phyloP scores from a whole-genome alignment of 2,113 vertebrate species.

The Marmota monax region DNA sequence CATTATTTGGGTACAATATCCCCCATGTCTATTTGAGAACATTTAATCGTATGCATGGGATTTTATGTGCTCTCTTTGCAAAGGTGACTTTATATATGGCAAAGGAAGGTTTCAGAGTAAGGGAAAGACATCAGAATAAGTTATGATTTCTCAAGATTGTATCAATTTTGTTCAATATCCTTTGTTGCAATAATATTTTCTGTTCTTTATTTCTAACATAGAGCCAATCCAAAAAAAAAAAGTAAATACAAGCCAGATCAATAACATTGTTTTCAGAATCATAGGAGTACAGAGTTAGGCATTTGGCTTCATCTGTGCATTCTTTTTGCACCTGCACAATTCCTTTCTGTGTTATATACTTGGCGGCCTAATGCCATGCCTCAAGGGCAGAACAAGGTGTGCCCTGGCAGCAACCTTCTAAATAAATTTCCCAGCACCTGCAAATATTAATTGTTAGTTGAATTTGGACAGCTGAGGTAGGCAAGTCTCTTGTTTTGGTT shows the following conservation, averaged over 20 bases:
- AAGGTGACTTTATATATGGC: not conserved
- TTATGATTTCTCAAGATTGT: constrained; percentile 12
- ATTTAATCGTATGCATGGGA: not conserved
- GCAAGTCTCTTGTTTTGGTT: not conserved
- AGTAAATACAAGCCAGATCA: not conserved
- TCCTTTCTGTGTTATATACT: constrained; percentile 48
- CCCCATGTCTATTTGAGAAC: not conserved
- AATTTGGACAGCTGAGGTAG: constrained; percentile 75
- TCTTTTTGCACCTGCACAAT: constrained; percentile 66
- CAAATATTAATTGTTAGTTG: constrained; percentile 67
- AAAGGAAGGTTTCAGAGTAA: not conserved
- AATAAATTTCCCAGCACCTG: constrained; percentile 68
- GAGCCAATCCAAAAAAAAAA: not conserved
- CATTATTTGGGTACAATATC: not conserved
- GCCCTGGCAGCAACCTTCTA: constrained; percentile 23
- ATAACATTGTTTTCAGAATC: constrained; percentile 7
- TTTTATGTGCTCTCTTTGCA: not conserved
- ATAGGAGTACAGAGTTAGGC: not conserved
- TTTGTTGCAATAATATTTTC: not conserved
- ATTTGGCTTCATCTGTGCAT: constrained; percentile 39
- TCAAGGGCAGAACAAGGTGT: constrained; percentile 72
- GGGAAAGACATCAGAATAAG: not conserved
- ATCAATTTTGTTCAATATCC: not conserved
- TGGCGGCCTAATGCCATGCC: constrained; percentile 62
- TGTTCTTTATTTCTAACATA: constrained; percentile 12